A percentile compares a stretch with the other conserved stretches of the same genome.
Evolutionary conservation across 2,113 vertebrate species (phyloP).

Genomic region (Eptatretus burgeri): DNA sequence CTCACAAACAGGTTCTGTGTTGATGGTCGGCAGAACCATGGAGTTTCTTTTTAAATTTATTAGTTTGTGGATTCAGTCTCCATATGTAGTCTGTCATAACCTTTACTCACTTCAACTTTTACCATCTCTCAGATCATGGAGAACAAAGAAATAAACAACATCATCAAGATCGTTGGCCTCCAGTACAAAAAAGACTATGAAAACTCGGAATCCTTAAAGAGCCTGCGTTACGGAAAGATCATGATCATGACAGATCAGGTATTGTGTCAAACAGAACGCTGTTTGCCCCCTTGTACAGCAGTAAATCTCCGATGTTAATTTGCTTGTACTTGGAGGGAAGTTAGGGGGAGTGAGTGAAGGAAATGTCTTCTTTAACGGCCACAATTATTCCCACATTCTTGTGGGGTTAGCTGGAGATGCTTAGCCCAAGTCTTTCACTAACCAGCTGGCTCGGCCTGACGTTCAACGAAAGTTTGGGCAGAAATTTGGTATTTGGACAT

Average conservation of each 20-base stretch:
- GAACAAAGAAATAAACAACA: slow-evolving; percentile 96
- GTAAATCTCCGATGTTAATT: neutral
- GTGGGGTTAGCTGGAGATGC: too few relatives aligned
- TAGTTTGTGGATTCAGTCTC: neutral
- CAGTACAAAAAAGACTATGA: slow-evolving; percentile 99
- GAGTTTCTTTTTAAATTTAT: neutral
- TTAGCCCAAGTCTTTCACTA: too few relatives aligned
- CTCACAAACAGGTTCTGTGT: slow-evolving; percentile 68
- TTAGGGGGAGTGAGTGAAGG: too few relatives aligned
- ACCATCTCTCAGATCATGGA: slow-evolving; percentile 54
- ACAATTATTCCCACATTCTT: too few relatives aligned
- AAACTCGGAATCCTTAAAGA: slow-evolving; percentile 63
- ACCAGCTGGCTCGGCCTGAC: too few relatives aligned
- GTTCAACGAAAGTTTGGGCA: too few relatives aligned
- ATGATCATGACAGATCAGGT: slow-evolving; percentile 99
- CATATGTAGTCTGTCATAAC: neutral
- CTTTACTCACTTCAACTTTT: neutral
- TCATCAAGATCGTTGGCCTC: slow-evolving; percentile 92
- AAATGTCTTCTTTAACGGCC: too few relatives aligned
- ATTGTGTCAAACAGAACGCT: slow-evolving; percentile 11
- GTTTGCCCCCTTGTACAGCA: slow-evolving; percentile 6
- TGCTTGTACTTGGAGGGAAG: too few relatives aligned
- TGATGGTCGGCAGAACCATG: neutral
- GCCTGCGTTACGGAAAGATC: slow-evolving; percentile 70
- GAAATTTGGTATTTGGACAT: too few relatives aligned